Evolutionary conservation across 2,113 vertebrate genomes (phyloP), one percentile per base, ranked within the genome.

Genomic region (Chloroceryle aenea): DNA sequence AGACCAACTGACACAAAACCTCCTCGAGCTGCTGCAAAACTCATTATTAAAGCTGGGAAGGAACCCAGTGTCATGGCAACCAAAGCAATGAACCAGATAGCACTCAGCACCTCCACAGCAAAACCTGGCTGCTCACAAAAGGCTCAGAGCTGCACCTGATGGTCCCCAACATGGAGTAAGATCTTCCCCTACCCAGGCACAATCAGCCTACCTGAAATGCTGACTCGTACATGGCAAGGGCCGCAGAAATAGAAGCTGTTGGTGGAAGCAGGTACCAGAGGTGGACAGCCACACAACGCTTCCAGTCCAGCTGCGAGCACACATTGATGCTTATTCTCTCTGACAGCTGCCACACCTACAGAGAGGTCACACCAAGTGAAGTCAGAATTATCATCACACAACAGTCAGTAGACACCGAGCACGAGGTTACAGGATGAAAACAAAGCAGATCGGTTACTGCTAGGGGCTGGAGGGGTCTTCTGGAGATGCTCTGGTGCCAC

Each of bases 241-340:
- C 99, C 71, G 97, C 98, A 48, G 99, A 98, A 77, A 99, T 98
- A 2, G 99, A 99, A 21, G 99, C 99, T 0, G 99, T 99, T 7
- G 99, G 99, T 2, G 99, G 99, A 73, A 99, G 97, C 97, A 99
- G 99, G 98, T 99, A 99, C 99, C 99, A 99, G 17, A 99, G 98
- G 88, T 99, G 99, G 14, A 99, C 84, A 2, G 98, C 99, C 17
- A 99, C 7, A 15, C 98, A 98, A 10, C 99, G 99, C 93, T 99
- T 99, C 99, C 99, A 99, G 93, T 99, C 99, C 93, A 99, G 91
- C 94, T 98, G 97, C 0, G 97, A 98, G 92, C 99, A 99, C 10
- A 99, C 98, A 0, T 99, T 99, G 90, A 99, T 96, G 0, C 95
- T 98, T 29, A 91, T 96, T n/a, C 97, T 95, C 67, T 99, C 99